Conservation (phyloP, 2,888 invertebrate genomes). For the Athalia cordata region DNA sequence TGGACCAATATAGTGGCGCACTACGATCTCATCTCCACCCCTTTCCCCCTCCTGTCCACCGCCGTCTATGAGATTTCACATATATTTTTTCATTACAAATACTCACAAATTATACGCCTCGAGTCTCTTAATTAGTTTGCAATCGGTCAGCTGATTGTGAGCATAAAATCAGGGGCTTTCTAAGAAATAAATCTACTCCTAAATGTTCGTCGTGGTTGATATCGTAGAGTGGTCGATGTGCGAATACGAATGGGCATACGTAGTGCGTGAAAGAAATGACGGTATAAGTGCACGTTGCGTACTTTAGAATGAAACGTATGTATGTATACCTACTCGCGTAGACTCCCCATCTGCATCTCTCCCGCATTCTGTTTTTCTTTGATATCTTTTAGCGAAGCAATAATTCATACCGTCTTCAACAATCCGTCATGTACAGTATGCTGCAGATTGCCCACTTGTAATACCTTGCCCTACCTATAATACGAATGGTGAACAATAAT, state of each 20-base stretch:
- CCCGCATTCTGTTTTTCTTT: conserved; percentile 24
- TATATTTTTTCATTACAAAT: background rate
- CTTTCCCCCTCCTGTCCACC: no score
- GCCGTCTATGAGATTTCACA: no score
- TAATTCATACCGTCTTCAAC: conserved; percentile 27
- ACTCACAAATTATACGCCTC: background rate
- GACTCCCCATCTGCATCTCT: conserved; percentile 14
- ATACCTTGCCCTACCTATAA: no score
- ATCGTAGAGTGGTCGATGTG: background rate
- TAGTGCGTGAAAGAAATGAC: background rate
- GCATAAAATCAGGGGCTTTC: conserved; percentile 32
- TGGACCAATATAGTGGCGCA: no score
- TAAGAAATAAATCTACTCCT: conserved; percentile 35
- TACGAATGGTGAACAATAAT: no score
- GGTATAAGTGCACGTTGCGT: background rate
- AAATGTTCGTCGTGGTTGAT: conserved; percentile 11
- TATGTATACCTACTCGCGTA: background rate
- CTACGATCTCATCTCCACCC: no score
- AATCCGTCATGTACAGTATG: background rate
- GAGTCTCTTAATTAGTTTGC: conserved; percentile 8
- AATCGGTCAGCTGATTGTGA: conserved; percentile 7
- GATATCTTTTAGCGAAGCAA: conserved; percentile 32
- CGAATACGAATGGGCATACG: background rate
- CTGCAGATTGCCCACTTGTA: no score
- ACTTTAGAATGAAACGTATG: background rate